Evolutionary conservation across 1,140 invertebrate genomes (phyloP).

Genomic region (Halotydeus destructor): DNA sequence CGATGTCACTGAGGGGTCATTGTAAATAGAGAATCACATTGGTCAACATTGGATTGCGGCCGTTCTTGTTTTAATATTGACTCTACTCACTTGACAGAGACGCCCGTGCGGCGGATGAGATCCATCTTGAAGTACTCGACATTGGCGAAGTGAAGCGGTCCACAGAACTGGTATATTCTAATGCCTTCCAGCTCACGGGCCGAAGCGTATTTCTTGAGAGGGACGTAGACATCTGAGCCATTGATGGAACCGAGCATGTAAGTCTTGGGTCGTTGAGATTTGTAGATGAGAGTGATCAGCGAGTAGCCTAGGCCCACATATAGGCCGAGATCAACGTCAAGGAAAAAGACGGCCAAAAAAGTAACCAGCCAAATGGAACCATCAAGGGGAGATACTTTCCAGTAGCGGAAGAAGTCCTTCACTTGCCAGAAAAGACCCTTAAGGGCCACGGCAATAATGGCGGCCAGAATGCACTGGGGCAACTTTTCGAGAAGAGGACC

Average conservation of each 20-base stretch:
- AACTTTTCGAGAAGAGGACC: conserved; percentile 60
- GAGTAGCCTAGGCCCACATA: conserved; percentile 37
- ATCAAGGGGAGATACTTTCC: conserved; percentile 54
- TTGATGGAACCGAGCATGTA: conserved; percentile 15
- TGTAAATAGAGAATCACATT: too few species aligned
- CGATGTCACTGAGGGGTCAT: too few species aligned
- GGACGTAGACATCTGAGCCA: conserved; percentile 15
- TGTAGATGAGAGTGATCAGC: conserved; percentile 17
- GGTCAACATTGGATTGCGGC: too few species aligned
- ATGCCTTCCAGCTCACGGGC: conserved; percentile 24
- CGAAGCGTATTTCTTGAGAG: conserved; percentile 11
- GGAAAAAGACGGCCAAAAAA: conserved; percentile 48
- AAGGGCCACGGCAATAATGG: conserved; percentile 72
- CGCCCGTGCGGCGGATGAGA: conserved; percentile 22
- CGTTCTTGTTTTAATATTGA: conserved; percentile 18
- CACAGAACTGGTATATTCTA: conserved; percentile 28
- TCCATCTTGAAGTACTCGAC: conserved; percentile 25
- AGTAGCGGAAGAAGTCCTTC: conserved; percentile 44
- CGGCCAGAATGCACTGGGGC: conserved; percentile 57
- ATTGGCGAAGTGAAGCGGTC: conserved; percentile 29
- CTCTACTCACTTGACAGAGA: conserved; percentile 14
- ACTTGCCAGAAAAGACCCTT: conserved; percentile 71
- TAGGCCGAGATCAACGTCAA: conserved; percentile 68
- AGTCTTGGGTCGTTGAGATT: conserved; percentile 12
- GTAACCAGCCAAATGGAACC: conserved; percentile 59